Conservation (phyloP, 53 echinoderm and acorn worm species). For the Arbacia lixula region DNA sequence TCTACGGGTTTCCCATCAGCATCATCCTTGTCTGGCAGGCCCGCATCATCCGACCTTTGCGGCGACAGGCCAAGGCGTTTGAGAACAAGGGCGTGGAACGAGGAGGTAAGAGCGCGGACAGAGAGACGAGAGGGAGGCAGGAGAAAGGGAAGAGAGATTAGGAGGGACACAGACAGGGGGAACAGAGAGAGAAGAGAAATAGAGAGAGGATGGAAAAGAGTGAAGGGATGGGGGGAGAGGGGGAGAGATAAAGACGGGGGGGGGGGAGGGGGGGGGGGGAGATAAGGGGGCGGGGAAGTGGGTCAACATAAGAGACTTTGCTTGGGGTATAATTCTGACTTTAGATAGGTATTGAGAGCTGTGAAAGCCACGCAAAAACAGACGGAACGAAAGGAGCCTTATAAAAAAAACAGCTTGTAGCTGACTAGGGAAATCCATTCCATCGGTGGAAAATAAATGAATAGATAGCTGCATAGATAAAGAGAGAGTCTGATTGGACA, state of each 20-base stretch:
- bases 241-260: background rate
- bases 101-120: too few species aligned
- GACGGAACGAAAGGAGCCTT: too few species aligned
- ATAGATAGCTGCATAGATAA: too few species aligned
- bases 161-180: background rate
- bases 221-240: background rate
- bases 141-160: background rate
- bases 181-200: background rate
- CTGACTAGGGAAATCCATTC: too few species aligned
- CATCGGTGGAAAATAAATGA: too few species aligned
- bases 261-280: background rate
- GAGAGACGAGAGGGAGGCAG: background rate
- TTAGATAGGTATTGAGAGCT: too few species aligned
- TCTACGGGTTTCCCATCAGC: constrained; percentile 74
- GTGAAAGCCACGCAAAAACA: too few species aligned
- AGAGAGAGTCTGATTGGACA: too few species aligned
- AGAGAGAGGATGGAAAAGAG: background rate
- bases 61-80: constrained; percentile 54
- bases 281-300: background rate
- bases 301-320: too few species aligned
- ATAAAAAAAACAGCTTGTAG: too few species aligned
- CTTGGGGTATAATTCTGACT: too few species aligned
- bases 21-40: constrained; percentile 69
- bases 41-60: constrained; percentile 71
- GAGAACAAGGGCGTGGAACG: constrained; percentile 5